Evolutionary conservation across 2,888 invertebrate genomes (phyloP), one percentile per base, ranked within the genome.

Genomic region (Erpobdella octoculata): DNA sequence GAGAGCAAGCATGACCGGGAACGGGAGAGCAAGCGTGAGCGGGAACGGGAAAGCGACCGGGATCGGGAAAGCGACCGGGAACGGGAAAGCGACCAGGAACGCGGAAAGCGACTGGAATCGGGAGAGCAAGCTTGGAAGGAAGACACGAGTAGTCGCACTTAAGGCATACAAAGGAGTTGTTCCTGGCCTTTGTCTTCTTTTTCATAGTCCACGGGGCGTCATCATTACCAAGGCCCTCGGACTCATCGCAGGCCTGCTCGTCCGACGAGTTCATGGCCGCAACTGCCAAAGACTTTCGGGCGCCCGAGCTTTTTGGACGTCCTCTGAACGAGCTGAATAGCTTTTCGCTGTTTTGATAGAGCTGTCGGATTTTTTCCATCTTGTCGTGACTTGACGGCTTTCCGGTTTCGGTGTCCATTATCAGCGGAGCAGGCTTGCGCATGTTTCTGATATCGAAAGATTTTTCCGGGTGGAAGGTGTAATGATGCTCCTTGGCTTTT

Each of bases 401-500:
- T n/a, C 21, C 25, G 2, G 12, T n/a, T 4, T 62, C 35, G 31
- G 28, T 35, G 18, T 62, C 35, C n/a, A n/a, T n/a, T n/a, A n/a
- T n/a, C n/a, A n/a, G n/a, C 1, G 62, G 6, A n/a, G 62, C 5
- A 2, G 62, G 62, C 25, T 70, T 73, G 12, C 70, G 66, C 69
- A 73, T 68, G 36, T 71, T 46, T 41, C 62, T 71, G 1, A 67
- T 72, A 61, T 75, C 72, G 58, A 73, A 75, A n/a, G 46, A 36
- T 67, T 72, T 72, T 36, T 74, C 68, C 18, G 74, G 72, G 68
- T 75, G 75, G 36, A 64, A 67, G 67, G 70, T 71, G 28, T 66
- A 41, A 70, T 75, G 75, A 68, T 75, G 75, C n/a, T 72, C 71
- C 41, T 74, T 73, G 15, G 73, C 74, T 66, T 75, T 74, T 65